Base-by-base conservation (phyloP, 2,797 vertebrate species). In the Etheostoma perlongum region DNA sequence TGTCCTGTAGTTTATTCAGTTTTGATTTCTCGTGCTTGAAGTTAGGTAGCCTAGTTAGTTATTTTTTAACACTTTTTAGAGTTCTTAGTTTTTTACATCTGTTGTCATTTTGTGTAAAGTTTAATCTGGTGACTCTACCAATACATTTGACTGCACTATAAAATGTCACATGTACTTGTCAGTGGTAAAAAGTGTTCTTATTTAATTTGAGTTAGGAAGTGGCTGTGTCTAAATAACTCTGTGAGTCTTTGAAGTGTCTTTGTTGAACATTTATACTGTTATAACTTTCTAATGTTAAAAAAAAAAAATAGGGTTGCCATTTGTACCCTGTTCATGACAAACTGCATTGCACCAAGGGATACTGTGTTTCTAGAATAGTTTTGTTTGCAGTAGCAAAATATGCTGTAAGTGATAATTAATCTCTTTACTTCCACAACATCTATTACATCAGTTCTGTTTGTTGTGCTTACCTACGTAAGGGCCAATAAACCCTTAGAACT, bases 401-500 rank as follows among this genome's bases (percentile, higher is more conserved):
- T 74, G 40, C 27, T 78, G 60, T 72, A 47, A 73, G 53, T 74
- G 30, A 78, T 70, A 51, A 70, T 51, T 36, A 67, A 60, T 62
- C 42, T 36, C 68, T 16, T 55, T 83, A 60, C 59, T 71, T 82
- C 66, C 47, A 69, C 21, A 72, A 42, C 30, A 67, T 55, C 48
- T 65, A 12, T 75, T 60, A 48, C 52, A 60, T 25, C 64, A 68
- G 63, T 3, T 67, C 48, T 71, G 9, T 81, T 21, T 52, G 47
- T 69, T 77, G 79, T 88, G 57, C 58, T 82, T 78, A 67, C 44
- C 16, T 53, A 46, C 4, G 1, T 59, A 48, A 66, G 46, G 19
- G 49, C 48, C 58, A 89, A 87, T 90, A 89, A 87, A 87, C 8
- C 1, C 78, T 55, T 77, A 42, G 40, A 84, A 53, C 33, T 27